A percentile compares a stretch with the other conserved stretches of the same genome.
Conservation (phyloP, 2,888 invertebrate species). For the Mycalesis mineus region DNA sequence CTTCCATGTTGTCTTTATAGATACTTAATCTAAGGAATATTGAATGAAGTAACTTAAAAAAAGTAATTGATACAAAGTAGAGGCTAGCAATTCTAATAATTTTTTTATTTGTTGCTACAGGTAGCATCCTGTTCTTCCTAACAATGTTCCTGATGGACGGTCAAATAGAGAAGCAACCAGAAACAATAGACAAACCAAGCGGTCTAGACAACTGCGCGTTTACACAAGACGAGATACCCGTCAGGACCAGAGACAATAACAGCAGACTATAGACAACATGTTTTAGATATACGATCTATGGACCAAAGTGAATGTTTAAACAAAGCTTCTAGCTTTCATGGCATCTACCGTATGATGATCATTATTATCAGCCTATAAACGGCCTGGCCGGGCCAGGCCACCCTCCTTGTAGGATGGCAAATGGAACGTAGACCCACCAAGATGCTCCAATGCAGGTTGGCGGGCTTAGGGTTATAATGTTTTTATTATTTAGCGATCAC, state of each 20-base stretch:
- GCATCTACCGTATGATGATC: not conserved
- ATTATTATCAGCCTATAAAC: no score
- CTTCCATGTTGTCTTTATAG: no score
- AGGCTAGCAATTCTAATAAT: no score
- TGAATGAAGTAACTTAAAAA: no score
- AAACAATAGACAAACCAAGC: constrained; percentile 8
- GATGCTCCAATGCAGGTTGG: no score
- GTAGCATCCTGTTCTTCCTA: constrained; percentile 88
- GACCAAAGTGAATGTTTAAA: not conserved
- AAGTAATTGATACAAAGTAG: no score
- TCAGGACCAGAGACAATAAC: constrained; percentile 17
- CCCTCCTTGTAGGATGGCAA: no score
- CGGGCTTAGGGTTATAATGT: no score
- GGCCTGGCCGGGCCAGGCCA: no score
- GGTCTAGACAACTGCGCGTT: constrained; percentile 24
- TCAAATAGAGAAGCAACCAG: constrained; percentile 27
- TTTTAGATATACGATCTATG: not conserved
- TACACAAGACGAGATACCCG: constrained; percentile 18
- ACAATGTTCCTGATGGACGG: constrained; percentile 91
- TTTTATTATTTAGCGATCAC: no score
- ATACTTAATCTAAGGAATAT: no score
- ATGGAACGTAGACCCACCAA: no score
- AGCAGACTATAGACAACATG: constrained; percentile 25
- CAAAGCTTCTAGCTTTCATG: not conserved
- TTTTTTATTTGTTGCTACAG: constrained; percentile 63